Conservation (phyloP, 2,113 vertebrate genomes). For the Nannospalax galili region DNA sequence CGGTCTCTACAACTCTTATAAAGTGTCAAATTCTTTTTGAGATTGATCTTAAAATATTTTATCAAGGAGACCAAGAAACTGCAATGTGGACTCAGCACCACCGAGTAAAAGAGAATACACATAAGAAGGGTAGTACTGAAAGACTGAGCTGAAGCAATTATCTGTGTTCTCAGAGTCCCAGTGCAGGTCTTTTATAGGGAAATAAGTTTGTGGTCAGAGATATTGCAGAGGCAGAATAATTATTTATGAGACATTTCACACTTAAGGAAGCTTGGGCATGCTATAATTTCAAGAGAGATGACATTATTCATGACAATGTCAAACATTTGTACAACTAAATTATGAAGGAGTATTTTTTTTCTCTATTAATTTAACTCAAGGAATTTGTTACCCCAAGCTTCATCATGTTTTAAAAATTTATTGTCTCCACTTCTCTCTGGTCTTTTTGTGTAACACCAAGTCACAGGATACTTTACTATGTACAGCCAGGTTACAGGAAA, state of each 20-base stretch:
- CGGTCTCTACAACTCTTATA: not conserved
- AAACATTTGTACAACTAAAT: not conserved
- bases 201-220: not conserved
- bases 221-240: not conserved
- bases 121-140: not conserved
- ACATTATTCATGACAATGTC: not conserved
- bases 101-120: not conserved
- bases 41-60: not conserved
- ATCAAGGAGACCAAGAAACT: not conserved
- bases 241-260: not conserved
- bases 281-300: not conserved
- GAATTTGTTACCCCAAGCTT: not conserved
- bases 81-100: not conserved
- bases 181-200: not conserved
- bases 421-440: not conserved
- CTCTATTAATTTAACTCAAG: not conserved
- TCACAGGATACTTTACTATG: not conserved
- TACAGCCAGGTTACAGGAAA: not conserved
- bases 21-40: not conserved
- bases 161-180: not conserved
- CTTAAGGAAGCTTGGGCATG: not conserved
- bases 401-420: not conserved
- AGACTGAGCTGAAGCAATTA: not conserved
- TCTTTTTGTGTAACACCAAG: not conserved
- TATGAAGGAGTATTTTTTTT: not conserved